Percentiles rank a stretch among this genome's conserved stretches.
phyloP scores from a whole-genome alignment of 2,113 vertebrate genomes.

The Epinephelus moara region DNA sequence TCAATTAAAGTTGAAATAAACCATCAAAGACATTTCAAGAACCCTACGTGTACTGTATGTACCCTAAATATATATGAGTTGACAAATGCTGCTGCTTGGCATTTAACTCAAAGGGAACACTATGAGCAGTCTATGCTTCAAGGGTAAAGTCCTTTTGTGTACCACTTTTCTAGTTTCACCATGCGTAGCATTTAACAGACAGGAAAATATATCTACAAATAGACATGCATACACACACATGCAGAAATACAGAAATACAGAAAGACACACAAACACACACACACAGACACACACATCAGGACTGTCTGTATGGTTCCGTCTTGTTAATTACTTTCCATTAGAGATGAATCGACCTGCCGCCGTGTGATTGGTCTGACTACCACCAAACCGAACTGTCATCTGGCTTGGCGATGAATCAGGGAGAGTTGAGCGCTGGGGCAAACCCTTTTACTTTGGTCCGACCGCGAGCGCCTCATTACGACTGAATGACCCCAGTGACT shows the following conservation, averaged over 20 bases:
- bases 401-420: constrained; percentile 69
- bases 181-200: constrained; percentile 6
- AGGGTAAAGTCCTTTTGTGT: neutral
- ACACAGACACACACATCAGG: constrained; percentile 31
- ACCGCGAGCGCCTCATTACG: constrained; percentile 87
- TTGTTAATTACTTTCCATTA: constrained; percentile 89
- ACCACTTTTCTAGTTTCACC: neutral
- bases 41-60: neutral
- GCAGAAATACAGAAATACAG: constrained; percentile 11
- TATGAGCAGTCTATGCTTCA: neutral
- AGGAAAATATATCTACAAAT: constrained; percentile 8
- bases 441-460: constrained; percentile 76
- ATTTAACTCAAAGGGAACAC: neutral
- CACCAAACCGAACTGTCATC: constrained; percentile 80
- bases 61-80: neutral
- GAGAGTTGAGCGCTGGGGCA: constrained; percentile 87
- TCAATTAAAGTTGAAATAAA: neutral
- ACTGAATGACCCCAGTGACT: constrained; percentile 85
- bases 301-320: constrained; percentile 49
- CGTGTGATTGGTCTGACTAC: constrained; percentile 80
- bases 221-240: constrained; percentile 4
- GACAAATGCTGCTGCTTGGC: neutral
- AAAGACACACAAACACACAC: neutral
- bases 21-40: neutral
- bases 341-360: constrained; percentile 88